phyloP scores from a whole-genome alignment of 2,888 invertebrate genomes.

The Conops quadrifasciatus region DNA sequence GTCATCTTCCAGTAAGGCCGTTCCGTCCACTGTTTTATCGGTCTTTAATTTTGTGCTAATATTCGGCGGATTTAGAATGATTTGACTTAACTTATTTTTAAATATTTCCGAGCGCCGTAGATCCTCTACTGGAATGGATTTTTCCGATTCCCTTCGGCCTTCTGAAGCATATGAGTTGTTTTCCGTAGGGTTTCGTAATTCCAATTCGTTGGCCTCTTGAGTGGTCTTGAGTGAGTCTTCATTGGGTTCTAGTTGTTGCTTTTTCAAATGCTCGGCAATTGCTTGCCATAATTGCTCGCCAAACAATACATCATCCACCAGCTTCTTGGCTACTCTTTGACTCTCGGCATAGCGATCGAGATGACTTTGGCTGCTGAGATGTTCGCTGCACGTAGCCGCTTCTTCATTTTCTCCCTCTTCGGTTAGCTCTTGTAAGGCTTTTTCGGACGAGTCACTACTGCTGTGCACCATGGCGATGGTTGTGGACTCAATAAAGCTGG shows the following conservation, averaged over 20 bases:
- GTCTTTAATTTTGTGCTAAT: not conserved
- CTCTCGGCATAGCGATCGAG: constrained; percentile 45
- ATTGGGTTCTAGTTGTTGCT: constrained; percentile 3
- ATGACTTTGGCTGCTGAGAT: constrained; percentile 27
- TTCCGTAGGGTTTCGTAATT: not conserved
- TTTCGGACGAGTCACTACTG: constrained; percentile 47
- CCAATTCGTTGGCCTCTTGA: not conserved
- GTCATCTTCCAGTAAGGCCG: constrained; percentile 19
- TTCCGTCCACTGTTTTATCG: constrained; percentile 8
- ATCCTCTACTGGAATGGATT: constrained; percentile 46
- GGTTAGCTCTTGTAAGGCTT: constrained; percentile 40
- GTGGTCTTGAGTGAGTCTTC: not conserved
- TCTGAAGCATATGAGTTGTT: constrained; percentile 39
- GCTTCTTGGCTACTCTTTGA: constrained; percentile 44
- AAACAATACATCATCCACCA: constrained; percentile 53
- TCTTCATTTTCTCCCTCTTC: constrained; percentile 20
- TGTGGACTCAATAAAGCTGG: constrained; percentile 58
- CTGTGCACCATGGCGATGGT: constrained; percentile 60
- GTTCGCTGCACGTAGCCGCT: not conserved
- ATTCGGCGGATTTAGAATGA: constrained; percentile 48
- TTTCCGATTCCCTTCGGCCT: constrained; percentile 53
- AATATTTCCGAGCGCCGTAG: constrained; percentile 57
- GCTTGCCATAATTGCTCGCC: constrained; percentile 49
- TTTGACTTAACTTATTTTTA: constrained; percentile 53
- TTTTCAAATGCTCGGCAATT: constrained; percentile 40